Percentiles rank a stretch among this genome's conserved stretches.
Conservation (phyloP, 2,888 invertebrate species). For the Prosopocoilus inquinatus region DNA sequence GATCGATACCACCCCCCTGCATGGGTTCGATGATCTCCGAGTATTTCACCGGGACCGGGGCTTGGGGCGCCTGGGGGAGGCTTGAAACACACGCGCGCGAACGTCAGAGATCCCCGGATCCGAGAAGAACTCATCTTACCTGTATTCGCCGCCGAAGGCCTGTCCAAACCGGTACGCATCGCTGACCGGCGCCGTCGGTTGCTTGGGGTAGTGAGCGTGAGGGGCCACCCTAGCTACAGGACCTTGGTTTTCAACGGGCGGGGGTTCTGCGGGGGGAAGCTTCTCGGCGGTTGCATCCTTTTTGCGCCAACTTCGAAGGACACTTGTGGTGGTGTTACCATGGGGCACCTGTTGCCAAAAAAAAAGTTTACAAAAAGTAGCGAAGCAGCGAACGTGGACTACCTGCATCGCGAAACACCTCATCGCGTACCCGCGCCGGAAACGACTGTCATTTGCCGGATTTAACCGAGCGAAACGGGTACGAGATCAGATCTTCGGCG, state of each 20-base stretch:
- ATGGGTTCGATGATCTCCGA: conserved; percentile 42
- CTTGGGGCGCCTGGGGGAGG: conserved; percentile 26
- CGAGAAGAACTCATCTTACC: conserved; percentile 30
- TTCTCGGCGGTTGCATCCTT: conserved; percentile 42
- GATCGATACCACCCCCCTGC: conserved; percentile 28
- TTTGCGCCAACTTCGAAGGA: conserved; percentile 46
- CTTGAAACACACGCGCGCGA: conserved; percentile 18
- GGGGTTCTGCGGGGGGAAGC: conserved; percentile 24
- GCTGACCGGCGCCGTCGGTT: conserved; percentile 25
- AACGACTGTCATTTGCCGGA: too few species aligned
- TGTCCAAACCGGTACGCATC: conserved; percentile 38
- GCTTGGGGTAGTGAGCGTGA: conserved; percentile 45
- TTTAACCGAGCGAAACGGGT: too few species aligned
- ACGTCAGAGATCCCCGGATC: conserved; percentile 9
- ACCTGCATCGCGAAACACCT: too few species aligned
- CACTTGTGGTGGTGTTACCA: conserved; percentile 34
- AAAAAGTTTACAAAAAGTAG: too few species aligned
- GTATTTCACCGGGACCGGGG: conserved; percentile 43
- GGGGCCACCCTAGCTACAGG: conserved; percentile 49
- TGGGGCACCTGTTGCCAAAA: conserved; percentile 1
- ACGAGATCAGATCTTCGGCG: too few species aligned
- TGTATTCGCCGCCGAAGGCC: conserved; percentile 39
- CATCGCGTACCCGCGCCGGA: too few species aligned
- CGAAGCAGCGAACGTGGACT: too few species aligned
- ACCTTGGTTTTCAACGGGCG: conserved; percentile 29